Evolutionary conservation across 2,797 vertebrate species (phyloP).

Genomic region (Chaenodraco wilsoni): DNA sequence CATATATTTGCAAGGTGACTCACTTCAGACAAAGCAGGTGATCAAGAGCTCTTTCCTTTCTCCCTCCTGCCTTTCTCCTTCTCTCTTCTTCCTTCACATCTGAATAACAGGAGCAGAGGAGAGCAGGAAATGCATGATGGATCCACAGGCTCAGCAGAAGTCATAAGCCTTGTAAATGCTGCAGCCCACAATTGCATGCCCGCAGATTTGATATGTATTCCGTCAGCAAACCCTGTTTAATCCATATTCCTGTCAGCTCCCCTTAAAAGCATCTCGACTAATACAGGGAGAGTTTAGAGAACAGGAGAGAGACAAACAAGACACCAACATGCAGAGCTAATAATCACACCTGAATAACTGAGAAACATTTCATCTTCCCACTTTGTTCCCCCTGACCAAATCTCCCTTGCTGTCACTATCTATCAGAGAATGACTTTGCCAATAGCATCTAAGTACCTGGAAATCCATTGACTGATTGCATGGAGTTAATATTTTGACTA

Average conservation of each 20-base stretch:
- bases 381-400: constrained; percentile 13
- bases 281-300: constrained; percentile 63
- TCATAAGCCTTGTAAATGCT: constrained; percentile 79
- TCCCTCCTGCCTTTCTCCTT: constrained; percentile 42
- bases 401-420: constrained; percentile 15
- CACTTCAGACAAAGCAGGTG: constrained; percentile 87
- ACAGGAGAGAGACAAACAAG: constrained; percentile 62
- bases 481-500: background rate
- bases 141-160: constrained; percentile 80
- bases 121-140: constrained; percentile 70
- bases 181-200: constrained; percentile 75
- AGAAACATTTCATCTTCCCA: constrained; percentile 34
- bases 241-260: constrained; percentile 83
- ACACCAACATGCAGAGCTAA: constrained; percentile 49
- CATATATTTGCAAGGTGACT: constrained; percentile 91
- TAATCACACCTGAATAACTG: constrained; percentile 51
- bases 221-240: constrained; percentile 83
- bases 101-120: constrained; percentile 57
- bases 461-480: too few relatives aligned
- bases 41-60: constrained; percentile 79
- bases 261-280: constrained; percentile 70
- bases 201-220: constrained; percentile 83
- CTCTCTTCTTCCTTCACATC: constrained; percentile 46
- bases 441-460: too few relatives aligned
- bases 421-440: constrained; percentile 2